Evolutionary conservation across 2,888 invertebrate species (phyloP), one percentile per base, ranked within the genome.

Genomic region (Mystacides longicornis): DNA sequence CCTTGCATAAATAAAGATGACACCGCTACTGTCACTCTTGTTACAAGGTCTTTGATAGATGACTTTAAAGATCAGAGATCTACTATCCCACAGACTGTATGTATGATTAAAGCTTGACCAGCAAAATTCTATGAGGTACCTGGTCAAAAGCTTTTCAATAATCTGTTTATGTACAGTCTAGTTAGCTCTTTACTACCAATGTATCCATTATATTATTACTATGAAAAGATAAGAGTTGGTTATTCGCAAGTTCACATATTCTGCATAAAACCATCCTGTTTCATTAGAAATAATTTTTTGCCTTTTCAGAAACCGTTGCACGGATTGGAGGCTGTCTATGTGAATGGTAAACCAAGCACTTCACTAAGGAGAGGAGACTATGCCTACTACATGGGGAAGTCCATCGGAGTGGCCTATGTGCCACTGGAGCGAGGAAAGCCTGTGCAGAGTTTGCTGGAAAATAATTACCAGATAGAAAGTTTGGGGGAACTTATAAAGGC

Each of bases 291-390:
- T 7, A 14, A 14, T 14, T 37, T 3, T 37, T 37, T 37, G 37
- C 37, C 16, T 37, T 62, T 64, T 4, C 70, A 83, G 71, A 73
- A 87, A 14, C 85, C 91, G n/a, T 67, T 95, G 43, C 89, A 87
- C 77, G 93, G 94, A 0, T 75, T 89, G 64, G 94, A 95, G 76
- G 85, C 87, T 0, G 85, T 94, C 65, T 91, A 84, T 73, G 80
- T 89, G 65, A 82, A 90, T 66, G 87, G 85, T 2, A 73, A 80
- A 63, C 77, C 86, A 0, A 89, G 91, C 3, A 93, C 93, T 11
- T 87, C 86, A 64, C 69, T 94, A 5, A 76, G 93, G 59, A 78
- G 93, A 66, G 92, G 88, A 1, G 92, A 92, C 62, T 93, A 85
- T 67, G 91, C 82, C 0, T 79, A 76, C 64, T 71, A 70, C 55